phyloP scores from a whole-genome alignment of 2,113 vertebrate genomes.

The Nymphicus hollandicus region DNA sequence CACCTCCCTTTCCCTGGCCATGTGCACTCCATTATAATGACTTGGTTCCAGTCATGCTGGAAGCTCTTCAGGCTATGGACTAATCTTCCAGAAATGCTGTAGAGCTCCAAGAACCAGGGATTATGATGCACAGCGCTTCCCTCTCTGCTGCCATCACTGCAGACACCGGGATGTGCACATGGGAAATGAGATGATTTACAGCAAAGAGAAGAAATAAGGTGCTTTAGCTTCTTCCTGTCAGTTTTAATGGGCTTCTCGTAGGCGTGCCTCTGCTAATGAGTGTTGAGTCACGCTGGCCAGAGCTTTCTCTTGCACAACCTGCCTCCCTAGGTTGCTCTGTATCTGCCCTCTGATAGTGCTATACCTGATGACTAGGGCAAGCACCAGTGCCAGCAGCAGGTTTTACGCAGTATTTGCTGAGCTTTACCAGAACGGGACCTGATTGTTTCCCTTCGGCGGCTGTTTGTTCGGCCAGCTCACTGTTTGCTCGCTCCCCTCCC shows the following conservation, averaged over 20 bases:
- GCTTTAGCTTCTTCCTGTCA: constrained; percentile 19
- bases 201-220: not conserved
- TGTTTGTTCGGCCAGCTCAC: constrained; percentile 19
- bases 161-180: not conserved
- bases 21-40: not conserved
- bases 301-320: constrained; percentile 46
- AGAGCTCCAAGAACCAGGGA: not conserved
- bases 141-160: not conserved
- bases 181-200: not conserved
- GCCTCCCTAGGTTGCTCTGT: not conserved
- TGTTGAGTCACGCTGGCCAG: constrained; percentile 45
- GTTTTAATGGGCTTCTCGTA: constrained; percentile 38
- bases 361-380: not conserved
- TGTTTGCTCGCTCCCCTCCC: not conserved
- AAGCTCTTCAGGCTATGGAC: not conserved
- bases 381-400: not conserved
- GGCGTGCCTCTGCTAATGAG: constrained; percentile 46
- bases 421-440: not conserved
- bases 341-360: constrained; percentile 32
- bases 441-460: not conserved
- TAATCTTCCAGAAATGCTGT: not conserved
- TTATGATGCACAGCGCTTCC: not conserved
- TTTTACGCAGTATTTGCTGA: constrained; percentile 39
- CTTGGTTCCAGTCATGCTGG: not conserved
- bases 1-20: not conserved